These are phyloP conservation scores for Junonia oenone DNA, from an alignment of 2,888 invertebrate species.

Conservation along the genomic window DNA sequence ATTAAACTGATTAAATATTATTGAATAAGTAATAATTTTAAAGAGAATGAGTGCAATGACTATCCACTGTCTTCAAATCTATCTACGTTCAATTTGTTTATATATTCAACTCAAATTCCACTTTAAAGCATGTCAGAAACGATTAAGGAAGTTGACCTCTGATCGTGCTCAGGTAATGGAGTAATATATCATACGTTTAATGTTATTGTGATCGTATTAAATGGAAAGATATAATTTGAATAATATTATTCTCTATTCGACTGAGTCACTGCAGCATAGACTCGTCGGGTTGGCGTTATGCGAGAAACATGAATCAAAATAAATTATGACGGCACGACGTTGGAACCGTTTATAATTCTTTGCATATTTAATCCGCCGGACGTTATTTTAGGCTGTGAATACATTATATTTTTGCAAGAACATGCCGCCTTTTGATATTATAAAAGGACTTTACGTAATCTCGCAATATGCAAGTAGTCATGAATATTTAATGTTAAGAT, in stretches of 20 bases:
- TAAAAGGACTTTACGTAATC: slow-evolving; percentile 4
- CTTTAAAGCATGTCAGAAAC: slow-evolving; percentile 8
- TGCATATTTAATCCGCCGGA: slow-evolving; percentile 21
- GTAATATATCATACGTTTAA: neutral
- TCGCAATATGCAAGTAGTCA: neutral
- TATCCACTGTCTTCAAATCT: too few species aligned
- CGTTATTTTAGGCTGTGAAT: slow-evolving; percentile 18
- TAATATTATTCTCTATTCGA: slow-evolving; percentile 21
- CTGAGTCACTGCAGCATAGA: slow-evolving; percentile 30
- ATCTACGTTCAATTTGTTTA: too few species aligned
- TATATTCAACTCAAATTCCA: slow-evolving; percentile 4
- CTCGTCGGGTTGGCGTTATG: slow-evolving; percentile 23
- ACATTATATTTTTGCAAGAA: slow-evolving; percentile 1
- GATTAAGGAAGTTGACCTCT: slow-evolving; percentile 12
- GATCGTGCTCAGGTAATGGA: slow-evolving; percentile 2
- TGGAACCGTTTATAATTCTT: slow-evolving; percentile 19
- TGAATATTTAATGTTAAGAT: slow-evolving; percentile 3
- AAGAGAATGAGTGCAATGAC: too few species aligned
- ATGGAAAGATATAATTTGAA: neutral
- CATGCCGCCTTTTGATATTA: slow-evolving; percentile 1
- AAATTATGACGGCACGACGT: slow-evolving; percentile 16
- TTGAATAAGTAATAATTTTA: too few species aligned
- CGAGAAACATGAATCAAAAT: slow-evolving; percentile 22
- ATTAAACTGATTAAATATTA: too few species aligned
- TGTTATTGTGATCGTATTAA: neutral